These are phyloP conservation scores for Rhinella marina DNA, from an alignment of 2,797 vertebrate species.

Conservation along the genomic window DNA sequence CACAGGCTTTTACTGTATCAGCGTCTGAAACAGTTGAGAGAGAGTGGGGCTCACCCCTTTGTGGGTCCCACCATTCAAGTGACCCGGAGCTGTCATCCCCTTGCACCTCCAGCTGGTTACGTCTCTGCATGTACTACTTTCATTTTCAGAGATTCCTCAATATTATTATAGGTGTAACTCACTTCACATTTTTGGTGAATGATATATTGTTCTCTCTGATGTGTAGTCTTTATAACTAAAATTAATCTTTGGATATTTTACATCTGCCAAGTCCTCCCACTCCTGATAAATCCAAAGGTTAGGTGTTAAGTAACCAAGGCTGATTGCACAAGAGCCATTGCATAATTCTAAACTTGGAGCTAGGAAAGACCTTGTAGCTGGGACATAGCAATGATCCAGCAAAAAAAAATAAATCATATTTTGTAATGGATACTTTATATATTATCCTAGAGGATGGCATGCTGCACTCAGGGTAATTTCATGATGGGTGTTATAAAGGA, in stretches of 20 bases:
- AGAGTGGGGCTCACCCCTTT: no score
- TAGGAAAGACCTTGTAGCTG: slow-evolving; percentile 57
- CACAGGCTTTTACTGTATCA: no score
- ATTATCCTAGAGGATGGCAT: slow-evolving; percentile 29
- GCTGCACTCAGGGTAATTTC: slow-evolving; percentile 31
- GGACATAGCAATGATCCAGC: slow-evolving; percentile 40
- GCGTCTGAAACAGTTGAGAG: no score
- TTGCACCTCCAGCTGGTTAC: no score
- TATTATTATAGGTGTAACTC: not conserved
- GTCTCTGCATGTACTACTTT: no score
- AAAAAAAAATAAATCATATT: slow-evolving; percentile 35
- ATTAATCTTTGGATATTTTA: slow-evolving; percentile 11
- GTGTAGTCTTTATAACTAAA: not conserved
- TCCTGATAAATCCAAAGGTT: slow-evolving; percentile 59
- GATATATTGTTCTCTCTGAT: not conserved
- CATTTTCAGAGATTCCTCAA: not conserved
- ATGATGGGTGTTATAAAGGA: slow-evolving; percentile 12
- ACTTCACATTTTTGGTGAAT: not conserved
- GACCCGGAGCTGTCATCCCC: no score
- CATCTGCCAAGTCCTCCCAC: slow-evolving; percentile 44
- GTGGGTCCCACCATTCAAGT: no score
- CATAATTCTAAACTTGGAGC: slow-evolving; percentile 56
- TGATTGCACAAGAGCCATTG: slow-evolving; percentile 59
- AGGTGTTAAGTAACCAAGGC: slow-evolving; percentile 56
- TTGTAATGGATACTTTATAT: slow-evolving; percentile 32